phyloP scores from a whole-genome alignment of 2,797 vertebrate genomes.

The Loriculus beryllinus region DNA sequence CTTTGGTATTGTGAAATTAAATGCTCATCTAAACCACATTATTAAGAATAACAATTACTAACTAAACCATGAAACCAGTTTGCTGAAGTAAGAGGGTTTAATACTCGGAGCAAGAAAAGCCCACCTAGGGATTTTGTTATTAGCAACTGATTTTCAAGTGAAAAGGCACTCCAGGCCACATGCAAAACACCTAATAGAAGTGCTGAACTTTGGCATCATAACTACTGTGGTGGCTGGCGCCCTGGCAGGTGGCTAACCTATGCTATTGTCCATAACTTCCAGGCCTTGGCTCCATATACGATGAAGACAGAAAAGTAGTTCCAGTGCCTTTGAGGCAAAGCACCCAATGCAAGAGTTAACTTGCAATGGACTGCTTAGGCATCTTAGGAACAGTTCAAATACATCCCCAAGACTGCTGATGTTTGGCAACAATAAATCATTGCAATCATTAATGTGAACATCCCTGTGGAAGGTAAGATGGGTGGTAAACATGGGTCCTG shows the following conservation, averaged over 20 bases:
- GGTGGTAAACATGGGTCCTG: neutral
- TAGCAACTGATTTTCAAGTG: neutral
- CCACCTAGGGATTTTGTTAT: neutral
- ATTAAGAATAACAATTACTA: neutral
- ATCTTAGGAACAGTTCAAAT: neutral
- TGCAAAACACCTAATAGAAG: neutral
- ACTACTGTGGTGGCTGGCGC: neutral
- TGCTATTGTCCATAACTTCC: rapidly evolving
- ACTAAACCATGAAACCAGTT: neutral
- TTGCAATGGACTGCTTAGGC: neutral
- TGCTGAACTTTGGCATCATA: neutral
- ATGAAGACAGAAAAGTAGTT: neutral
- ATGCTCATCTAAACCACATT: neutral
- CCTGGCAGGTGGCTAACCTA: neutral
- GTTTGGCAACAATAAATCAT: neutral
- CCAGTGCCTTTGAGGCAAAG: neutral
- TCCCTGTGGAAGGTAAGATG: neutral
- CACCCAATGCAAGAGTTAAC: neutral
- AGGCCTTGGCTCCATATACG: neutral
- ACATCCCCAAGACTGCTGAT: neutral
- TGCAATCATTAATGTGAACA: neutral
- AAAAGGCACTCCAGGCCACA: neutral
- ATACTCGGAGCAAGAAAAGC: neutral
- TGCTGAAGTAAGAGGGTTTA: neutral
- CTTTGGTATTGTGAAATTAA: neutral